Conservation (phyloP, 2,113 vertebrate species). For the Centropus bengalensis region DNA sequence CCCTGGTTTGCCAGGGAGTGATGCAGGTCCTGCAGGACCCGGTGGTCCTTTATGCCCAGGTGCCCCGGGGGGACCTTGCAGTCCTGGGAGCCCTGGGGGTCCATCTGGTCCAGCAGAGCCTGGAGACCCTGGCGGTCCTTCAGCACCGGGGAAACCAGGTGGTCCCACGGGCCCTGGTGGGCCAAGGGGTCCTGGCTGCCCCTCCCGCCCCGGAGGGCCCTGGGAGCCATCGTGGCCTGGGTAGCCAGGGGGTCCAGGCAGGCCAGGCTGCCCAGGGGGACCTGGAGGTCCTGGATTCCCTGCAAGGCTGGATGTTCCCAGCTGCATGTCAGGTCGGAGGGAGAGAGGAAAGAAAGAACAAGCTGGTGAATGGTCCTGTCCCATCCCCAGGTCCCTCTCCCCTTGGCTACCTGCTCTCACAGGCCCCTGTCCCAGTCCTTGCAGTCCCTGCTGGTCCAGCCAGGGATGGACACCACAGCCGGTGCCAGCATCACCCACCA, state of each 20-base stretch:
- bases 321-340: background rate
- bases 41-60: conserved; percentile 52
- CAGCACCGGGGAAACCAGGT: conserved; percentile 32
- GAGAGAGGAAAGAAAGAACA: background rate
- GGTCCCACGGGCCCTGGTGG: conserved; percentile 43
- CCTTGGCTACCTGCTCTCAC: background rate
- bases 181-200: conserved; percentile 40
- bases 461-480: accelerated
- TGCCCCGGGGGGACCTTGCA: background rate
- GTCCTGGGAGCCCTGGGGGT: conserved; percentile 5
- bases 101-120: conserved; percentile 15
- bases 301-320: background rate
- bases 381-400: background rate
- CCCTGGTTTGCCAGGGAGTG: conserved; percentile 39
- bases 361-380: accelerated
- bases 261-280: background rate
- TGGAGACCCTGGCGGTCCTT: conserved; percentile 39
- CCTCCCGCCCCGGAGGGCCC: conserved; percentile 46
- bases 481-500: accelerated
- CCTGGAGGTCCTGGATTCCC: conserved; percentile 39
- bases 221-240: conserved; percentile 40
- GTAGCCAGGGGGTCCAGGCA: conserved; percentile 23
- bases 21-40: background rate
- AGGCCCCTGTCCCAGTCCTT: accelerated
- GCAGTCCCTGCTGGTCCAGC: accelerated